Base-by-base conservation (phyloP, 2,113 vertebrate genomes). In the Chauna torquata region DNA sequence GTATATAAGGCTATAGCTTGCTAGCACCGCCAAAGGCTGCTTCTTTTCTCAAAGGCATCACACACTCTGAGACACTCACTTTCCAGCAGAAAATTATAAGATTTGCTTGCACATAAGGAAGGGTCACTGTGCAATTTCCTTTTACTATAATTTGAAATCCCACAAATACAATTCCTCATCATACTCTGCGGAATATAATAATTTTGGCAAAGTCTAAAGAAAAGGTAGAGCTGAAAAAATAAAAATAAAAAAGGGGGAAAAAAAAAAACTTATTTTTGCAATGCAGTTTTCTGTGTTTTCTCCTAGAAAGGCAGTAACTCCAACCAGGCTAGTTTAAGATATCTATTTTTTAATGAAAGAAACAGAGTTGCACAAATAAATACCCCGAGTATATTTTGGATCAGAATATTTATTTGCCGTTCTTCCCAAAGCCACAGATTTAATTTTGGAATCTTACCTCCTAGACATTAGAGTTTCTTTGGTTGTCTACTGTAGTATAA, bases 51-150 rank as follows among this genome's bases (percentile, higher is more conserved):
- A 90, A 92, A 97, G 88, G 78, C 76, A 86, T 78, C 42, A 59
- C 57, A 68, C 19, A 50, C 59, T 83, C 75, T 61, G 45, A 85
- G 66, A 88, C 11, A 40, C 22, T 90, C 76, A 44, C 27, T 89
- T 97, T 93, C 87, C 89, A 96, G 42, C 45, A 88, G 59, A 96
- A 97, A 95, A 97, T 97, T 93, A 86, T 88, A 93, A 42, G 77
- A 96, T 91, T 97, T 97, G 83, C 93, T 94, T 70, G 64, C 78
- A 72, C n/a, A 22, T 92, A 91, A 96, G 91, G 82, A 96, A 95
- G 92, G 94, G 95, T 88, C 89, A 96, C 91, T 80, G 4, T 86
- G 94, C 92, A 97, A 97, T 98, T 98, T 98, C 94, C 97, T 98
- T 88, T 97, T 82, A 77, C 94, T 94, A 82, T 97, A 92, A 97